A percentile compares a stretch with the other conserved stretches of the same genome.
phyloP scores from a whole-genome alignment of 2,113 vertebrate genomes.

The Brachypodius melanocephalos region DNA sequence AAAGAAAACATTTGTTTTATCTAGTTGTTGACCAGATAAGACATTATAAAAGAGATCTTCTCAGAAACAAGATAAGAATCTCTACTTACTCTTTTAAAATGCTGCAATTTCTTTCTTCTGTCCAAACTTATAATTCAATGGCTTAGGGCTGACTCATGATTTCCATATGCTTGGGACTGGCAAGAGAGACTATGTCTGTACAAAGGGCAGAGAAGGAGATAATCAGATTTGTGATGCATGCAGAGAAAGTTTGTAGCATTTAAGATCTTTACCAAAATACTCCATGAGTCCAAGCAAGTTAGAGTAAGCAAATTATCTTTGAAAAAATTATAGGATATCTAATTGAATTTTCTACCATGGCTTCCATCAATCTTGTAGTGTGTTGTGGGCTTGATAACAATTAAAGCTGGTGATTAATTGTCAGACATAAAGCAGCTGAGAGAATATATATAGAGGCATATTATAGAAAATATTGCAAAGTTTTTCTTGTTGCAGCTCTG shows the following conservation, averaged over 20 bases:
- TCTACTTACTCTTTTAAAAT: background rate
- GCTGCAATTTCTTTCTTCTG: background rate
- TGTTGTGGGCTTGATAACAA: background rate
- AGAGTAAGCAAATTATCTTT: constrained; percentile 20
- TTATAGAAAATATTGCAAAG: background rate
- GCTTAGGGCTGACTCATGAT: constrained; percentile 11
- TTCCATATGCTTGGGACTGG: background rate
- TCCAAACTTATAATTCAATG: background rate
- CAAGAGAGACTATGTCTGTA: background rate
- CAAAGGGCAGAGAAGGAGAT: background rate
- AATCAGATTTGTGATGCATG: constrained; percentile 6
- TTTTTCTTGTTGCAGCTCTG: background rate
- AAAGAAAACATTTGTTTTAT: background rate
- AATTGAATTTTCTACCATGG: background rate
- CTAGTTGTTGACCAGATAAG: background rate
- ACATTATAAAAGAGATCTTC: background rate
- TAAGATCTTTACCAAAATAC: constrained; percentile 12
- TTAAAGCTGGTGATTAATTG: background rate
- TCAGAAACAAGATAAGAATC: background rate
- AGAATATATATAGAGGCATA: background rate
- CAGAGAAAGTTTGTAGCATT: background rate
- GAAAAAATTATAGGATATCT: constrained; percentile 6
- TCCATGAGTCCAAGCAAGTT: background rate
- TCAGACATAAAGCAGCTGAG: background rate
- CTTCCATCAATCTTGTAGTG: background rate